Evolutionary conservation across 2,113 vertebrate genomes (phyloP).

Genomic region (Rhipidura dahli): DNA sequence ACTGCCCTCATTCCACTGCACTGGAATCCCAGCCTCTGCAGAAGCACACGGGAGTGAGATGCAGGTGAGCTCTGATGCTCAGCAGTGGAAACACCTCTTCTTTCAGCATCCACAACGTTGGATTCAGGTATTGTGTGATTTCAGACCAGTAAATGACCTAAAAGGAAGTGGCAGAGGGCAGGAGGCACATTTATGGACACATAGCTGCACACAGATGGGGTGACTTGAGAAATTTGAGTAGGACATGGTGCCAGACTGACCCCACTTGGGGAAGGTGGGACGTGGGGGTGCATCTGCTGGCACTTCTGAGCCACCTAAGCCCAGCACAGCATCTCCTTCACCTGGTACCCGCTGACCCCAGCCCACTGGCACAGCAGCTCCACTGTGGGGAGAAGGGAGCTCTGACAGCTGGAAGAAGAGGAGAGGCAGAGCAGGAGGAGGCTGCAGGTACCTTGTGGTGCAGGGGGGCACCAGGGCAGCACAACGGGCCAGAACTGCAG

Average conservation of each 20-base stretch:
- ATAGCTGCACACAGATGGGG: fast-evolving
- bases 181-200: not conserved
- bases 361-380: not conserved
- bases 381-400: not conserved
- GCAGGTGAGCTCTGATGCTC: not conserved
- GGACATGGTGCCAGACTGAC: not conserved
- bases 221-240: not conserved
- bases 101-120: not conserved
- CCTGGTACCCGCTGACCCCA: not conserved
- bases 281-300: not conserved
- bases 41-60: not conserved
- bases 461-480: not conserved
- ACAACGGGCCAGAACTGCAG: not conserved
- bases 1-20: not conserved
- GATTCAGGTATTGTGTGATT: not conserved
- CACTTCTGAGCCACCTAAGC: not conserved
- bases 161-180: not conserved
- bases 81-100: not conserved
- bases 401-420: not conserved
- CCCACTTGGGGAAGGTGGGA: not conserved
- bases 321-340: not conserved
- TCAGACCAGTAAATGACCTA: not conserved
- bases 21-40: not conserved
- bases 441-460: not conserved
- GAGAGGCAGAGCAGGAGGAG: not conserved